Percentiles rank a stretch among this genome's conserved stretches.
These are phyloP conservation scores for Porites rus DNA, from an alignment of 92 coral and sea anemone genomes.

Conservation along the genomic window DNA sequence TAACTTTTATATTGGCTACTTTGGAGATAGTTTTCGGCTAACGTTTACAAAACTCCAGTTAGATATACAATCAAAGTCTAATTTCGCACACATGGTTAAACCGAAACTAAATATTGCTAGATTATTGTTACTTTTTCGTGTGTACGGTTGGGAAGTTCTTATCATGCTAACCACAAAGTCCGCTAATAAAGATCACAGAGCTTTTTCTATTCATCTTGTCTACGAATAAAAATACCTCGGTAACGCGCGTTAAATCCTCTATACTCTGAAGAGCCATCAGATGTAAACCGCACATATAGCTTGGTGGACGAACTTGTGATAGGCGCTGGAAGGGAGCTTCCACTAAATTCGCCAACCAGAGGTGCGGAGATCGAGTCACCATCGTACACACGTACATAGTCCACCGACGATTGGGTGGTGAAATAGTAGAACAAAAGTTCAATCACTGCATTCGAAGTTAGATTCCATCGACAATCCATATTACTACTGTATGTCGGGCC, in stretches of 20 bases:
- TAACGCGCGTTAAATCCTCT: background rate
- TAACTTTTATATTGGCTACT: too few species aligned
- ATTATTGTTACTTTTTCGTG: too few species aligned
- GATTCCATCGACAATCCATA: slow-evolving; percentile 1
- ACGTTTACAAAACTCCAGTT: too few species aligned
- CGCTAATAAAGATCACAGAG: too few species aligned
- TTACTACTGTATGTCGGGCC: background rate
- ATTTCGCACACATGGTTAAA: too few species aligned
- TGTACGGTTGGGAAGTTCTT: too few species aligned
- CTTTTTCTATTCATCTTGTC: too few species aligned
- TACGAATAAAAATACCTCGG: background rate
- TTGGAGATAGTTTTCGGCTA: too few species aligned
- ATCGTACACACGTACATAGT: slow-evolving; percentile 25
- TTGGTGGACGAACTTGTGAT: slow-evolving; percentile 21
- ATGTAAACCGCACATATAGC: slow-evolving; percentile 39
- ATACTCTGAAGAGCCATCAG: background rate
- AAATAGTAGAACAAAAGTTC: slow-evolving; percentile 7
- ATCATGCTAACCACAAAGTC: too few species aligned
- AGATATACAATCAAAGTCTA: too few species aligned
- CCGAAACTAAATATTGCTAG: too few species aligned
- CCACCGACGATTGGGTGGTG: slow-evolving; percentile 21
- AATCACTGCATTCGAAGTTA: slow-evolving; percentile 41
- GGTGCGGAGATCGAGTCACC: slow-evolving; percentile 11
- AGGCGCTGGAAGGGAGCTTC: slow-evolving; percentile 1
- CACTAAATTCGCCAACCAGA: slow-evolving; percentile 35